A percentile compares a stretch with the other conserved stretches of the same genome.
Evolutionary conservation across 2,113 vertebrate species (phyloP).

Genomic region (Neogale vison): DNA sequence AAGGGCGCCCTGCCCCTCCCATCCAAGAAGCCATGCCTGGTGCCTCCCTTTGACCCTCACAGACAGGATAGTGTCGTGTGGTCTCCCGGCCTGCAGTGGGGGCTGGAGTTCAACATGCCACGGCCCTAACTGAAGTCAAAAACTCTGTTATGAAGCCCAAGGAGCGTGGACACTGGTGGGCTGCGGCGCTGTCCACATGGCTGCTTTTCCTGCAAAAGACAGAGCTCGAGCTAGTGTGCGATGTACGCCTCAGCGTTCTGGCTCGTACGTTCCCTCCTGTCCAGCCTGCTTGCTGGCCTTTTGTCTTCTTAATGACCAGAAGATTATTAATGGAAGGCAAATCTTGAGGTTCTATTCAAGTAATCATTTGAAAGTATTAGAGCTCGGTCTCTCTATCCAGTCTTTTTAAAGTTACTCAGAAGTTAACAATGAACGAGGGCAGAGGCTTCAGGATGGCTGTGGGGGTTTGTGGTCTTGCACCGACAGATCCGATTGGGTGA

Average conservation of each 20-base stretch:
- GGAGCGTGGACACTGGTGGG: fast-evolving
- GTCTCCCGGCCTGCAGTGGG: fast-evolving
- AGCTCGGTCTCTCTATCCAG: not conserved
- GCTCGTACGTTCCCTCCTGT: fast-evolving
- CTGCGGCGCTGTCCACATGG: fast-evolving
- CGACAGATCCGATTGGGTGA: no score
- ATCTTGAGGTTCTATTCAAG: not conserved
- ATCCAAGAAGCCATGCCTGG: not conserved
- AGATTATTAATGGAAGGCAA: not conserved
- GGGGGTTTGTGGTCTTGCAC: not conserved
- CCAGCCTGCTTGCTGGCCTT: not conserved
- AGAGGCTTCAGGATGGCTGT: not conserved
- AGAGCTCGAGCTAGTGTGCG: fast-evolving
- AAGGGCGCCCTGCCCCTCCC: not conserved
- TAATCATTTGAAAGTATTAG: not conserved
- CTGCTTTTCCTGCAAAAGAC: not conserved
- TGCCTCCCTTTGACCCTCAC: no score
- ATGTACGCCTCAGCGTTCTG: fast-evolving
- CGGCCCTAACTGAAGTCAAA: not conserved
- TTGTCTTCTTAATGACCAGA: not conserved
- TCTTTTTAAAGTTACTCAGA: not conserved
- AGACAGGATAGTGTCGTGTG: fast-evolving
- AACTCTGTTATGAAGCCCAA: not conserved
- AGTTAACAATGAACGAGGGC: not conserved
- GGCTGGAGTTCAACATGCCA: not conserved